These are phyloP conservation scores for Agrilus mali DNA, from an alignment of 2,888 invertebrate species.

Conservation along the genomic window DNA sequence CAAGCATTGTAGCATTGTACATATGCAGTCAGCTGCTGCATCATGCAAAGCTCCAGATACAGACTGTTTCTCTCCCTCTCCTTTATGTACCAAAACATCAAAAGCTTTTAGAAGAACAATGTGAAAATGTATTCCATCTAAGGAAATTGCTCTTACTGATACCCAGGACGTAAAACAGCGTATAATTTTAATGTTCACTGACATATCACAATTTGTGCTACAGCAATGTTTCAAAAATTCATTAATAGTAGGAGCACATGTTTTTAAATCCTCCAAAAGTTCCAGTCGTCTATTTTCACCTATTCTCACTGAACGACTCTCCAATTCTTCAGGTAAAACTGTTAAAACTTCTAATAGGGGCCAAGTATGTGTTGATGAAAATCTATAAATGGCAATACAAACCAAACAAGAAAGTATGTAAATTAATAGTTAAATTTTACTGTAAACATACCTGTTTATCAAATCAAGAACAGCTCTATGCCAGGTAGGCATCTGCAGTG, in stretches of 20 bases:
- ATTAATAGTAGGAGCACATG: conserved; percentile 62
- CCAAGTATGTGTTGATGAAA: conserved; percentile 58
- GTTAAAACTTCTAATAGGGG: conserved; percentile 86
- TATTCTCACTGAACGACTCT: conserved; percentile 61
- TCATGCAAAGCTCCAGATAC: conserved; percentile 53
- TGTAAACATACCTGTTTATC: conserved; percentile 39
- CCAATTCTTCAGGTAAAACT: conserved; percentile 91
- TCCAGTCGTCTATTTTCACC: conserved; percentile 86
- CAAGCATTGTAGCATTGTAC: conserved; percentile 70
- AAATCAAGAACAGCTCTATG: conserved; percentile 76
- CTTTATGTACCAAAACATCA: conserved; percentile 40
- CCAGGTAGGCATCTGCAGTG: conserved; percentile 90
- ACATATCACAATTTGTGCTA: conserved; percentile 46
- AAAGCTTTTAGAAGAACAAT: conserved; percentile 61
- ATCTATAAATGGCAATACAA: conserved; percentile 27
- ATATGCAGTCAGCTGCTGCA: conserved; percentile 82
- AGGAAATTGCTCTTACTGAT: conserved; percentile 65
- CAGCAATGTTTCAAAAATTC: conserved; percentile 70
- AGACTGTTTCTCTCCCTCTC: conserved; percentile 21
- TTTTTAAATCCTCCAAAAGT: conserved; percentile 65
- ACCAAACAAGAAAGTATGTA: too few species aligned
- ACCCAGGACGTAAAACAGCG: conserved; percentile 90
- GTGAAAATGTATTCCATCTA: conserved; percentile 61
- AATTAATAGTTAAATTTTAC: too few species aligned
- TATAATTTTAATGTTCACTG: conserved; percentile 60